These are phyloP conservation scores for Melolontha melolontha DNA, from an alignment of 2,888 invertebrate genomes.

Conservation along the genomic window DNA sequence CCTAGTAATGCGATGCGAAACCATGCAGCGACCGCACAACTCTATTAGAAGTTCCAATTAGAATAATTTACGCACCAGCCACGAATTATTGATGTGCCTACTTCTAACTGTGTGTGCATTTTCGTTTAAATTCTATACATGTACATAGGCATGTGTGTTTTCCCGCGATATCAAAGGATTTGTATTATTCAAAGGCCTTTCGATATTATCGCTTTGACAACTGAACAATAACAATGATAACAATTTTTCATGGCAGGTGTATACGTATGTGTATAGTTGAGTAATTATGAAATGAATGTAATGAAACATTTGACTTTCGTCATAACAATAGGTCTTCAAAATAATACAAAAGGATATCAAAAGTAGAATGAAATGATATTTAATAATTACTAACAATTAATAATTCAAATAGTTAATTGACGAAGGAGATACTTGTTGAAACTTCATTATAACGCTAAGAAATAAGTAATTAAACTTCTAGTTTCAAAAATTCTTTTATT, in stretches of 20 bases:
- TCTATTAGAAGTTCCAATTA: slow-evolving; percentile 37
- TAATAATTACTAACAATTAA: no score
- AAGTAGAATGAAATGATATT: no score
- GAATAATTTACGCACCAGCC: slow-evolving; percentile 30
- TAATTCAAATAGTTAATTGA: no score
- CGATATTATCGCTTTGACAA: slow-evolving; percentile 13
- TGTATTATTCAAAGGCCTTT: not conserved
- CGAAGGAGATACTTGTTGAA: no score
- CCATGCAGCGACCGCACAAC: slow-evolving; percentile 24
- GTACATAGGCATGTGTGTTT: no score
- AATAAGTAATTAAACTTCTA: no score
- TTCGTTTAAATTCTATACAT: not conserved
- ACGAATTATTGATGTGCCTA: slow-evolving; percentile 22
- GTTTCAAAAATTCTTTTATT: no score
- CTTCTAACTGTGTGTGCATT: not conserved
- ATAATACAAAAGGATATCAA: no score
- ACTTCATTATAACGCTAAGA: no score
- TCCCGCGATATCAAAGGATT: not conserved
- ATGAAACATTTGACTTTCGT: not conserved
- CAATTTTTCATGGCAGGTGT: not conserved
- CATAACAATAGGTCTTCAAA: not conserved
- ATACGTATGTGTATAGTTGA: not conserved
- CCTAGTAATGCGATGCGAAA: slow-evolving; percentile 33
- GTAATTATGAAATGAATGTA: not conserved
- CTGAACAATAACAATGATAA: not conserved